These are phyloP conservation scores for Champsocephalus esox DNA, from an alignment of 2,797 vertebrate genomes.

Conservation along the genomic window DNA sequence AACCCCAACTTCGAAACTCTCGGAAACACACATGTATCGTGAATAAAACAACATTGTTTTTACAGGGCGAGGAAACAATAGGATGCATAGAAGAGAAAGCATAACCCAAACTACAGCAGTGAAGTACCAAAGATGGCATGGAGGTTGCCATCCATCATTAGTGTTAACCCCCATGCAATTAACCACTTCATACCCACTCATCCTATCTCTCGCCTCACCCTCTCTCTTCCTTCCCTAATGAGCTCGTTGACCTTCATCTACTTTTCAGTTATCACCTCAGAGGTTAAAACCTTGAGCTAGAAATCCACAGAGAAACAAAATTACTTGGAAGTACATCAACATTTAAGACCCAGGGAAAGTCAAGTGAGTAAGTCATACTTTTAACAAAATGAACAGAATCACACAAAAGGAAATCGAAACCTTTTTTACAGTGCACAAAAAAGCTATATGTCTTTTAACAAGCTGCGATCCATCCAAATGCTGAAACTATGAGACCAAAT, in stretches of 20 bases:
- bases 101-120: not conserved
- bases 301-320: slow-evolving; percentile 12
- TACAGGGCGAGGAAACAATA: not conserved
- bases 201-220: not conserved
- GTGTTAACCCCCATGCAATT: slow-evolving; percentile 29
- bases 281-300: slow-evolving; percentile 18
- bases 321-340: not conserved
- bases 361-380: not conserved
- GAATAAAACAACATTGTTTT: not conserved
- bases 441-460: not conserved
- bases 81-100: not conserved
- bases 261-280: slow-evolving; percentile 29
- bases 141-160: not conserved
- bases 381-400: not conserved
- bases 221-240: slow-evolving; percentile 20
- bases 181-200: slow-evolving; percentile 1
- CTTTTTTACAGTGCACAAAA: not conserved
- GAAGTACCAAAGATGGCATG: not conserved
- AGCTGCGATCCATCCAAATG: slow-evolving; percentile 18
- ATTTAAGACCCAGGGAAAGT: not conserved
- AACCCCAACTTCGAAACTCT: slow-evolving; percentile 3
- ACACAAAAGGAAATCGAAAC: not conserved
- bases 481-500: slow-evolving; percentile 26
- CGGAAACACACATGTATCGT: not conserved
- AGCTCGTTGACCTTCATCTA: slow-evolving; percentile 66